Evolutionary conservation across 1,140 invertebrate species (phyloP).

Genomic region (Dryas iulia): DNA sequence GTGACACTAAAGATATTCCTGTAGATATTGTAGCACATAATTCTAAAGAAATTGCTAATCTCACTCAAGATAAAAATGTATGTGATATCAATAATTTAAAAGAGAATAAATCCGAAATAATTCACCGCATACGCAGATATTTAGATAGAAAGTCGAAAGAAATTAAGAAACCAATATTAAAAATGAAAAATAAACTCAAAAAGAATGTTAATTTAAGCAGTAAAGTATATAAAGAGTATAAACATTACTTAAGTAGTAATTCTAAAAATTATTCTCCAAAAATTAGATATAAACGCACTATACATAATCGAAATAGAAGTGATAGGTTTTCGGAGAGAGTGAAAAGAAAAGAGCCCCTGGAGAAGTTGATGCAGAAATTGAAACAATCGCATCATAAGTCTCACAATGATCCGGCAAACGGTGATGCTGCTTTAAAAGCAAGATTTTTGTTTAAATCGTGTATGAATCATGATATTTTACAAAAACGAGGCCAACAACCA

Average conservation of each 20-base stretch:
- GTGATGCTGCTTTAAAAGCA: constrained; percentile 86
- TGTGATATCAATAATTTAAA: constrained; percentile 27
- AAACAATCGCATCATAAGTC: constrained; percentile 28
- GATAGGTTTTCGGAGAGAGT: constrained; percentile 18
- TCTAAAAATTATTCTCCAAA: background rate
- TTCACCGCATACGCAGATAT: constrained; percentile 61
- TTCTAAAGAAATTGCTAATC: constrained; percentile 39
- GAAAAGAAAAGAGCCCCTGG: constrained; percentile 35
- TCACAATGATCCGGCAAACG: constrained; percentile 43
- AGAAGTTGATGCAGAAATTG: constrained; percentile 23
- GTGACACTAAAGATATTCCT: background rate
- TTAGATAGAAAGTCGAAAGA: constrained; percentile 48
- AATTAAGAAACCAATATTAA: constrained; percentile 35
- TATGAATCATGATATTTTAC: constrained; percentile 88
- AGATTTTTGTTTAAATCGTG: constrained; percentile 92
- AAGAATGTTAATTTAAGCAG: constrained; percentile 1
- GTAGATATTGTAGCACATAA: constrained; percentile 32
- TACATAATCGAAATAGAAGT: background rate
- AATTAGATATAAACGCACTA: background rate
- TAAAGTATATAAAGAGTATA: background rate
- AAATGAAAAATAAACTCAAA: constrained; percentile 35
- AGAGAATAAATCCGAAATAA: constrained; percentile 46
- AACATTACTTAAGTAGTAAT: background rate
- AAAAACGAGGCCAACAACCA: constrained; percentile 85
- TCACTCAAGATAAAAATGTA: constrained; percentile 24